Percentiles rank a stretch among this genome's conserved stretches.
Evolutionary conservation across 2,113 vertebrate genomes (phyloP).

Genomic region (Danionella cerebrum): DNA sequence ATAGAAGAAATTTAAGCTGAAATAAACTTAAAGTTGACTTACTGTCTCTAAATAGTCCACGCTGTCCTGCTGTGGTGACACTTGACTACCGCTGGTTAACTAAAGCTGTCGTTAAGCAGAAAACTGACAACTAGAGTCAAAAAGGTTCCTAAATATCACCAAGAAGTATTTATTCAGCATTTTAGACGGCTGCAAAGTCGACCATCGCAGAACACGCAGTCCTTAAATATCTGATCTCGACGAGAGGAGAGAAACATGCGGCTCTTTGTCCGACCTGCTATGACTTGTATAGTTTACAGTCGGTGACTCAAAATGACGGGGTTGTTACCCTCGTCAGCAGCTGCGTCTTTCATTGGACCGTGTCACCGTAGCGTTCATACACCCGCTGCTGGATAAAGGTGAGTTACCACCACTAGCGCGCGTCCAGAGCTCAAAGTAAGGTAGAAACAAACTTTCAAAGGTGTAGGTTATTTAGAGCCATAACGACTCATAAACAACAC

Average conservation of each 20-base stretch:
- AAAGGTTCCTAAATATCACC: background rate
- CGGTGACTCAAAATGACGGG: slow-evolving; percentile 2
- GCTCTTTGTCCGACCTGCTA: background rate
- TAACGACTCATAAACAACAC: background rate
- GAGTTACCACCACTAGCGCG: background rate
- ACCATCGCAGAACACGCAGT: background rate
- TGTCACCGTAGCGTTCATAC: background rate
- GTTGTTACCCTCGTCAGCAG: slow-evolving; percentile 2
- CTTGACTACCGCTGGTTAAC: background rate
- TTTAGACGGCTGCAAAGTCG: background rate
- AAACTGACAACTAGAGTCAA: background rate
- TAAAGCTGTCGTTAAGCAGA: background rate
- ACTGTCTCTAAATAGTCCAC: background rate
- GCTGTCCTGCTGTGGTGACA: background rate
- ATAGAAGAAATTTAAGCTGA: no score
- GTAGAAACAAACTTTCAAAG: no score
- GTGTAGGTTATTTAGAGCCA: background rate
- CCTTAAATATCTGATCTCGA: background rate
- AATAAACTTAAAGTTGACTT: slow-evolving; percentile 1
- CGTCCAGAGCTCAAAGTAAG: no score
- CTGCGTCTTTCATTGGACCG: slow-evolving; percentile 10
- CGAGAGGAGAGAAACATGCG: background rate
- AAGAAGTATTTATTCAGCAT: background rate
- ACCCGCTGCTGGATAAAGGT: background rate
- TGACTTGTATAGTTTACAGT: slow-evolving; percentile 7